Base-by-base conservation (phyloP, 1,140 invertebrate species). In the Platyscapa corneri region DNA sequence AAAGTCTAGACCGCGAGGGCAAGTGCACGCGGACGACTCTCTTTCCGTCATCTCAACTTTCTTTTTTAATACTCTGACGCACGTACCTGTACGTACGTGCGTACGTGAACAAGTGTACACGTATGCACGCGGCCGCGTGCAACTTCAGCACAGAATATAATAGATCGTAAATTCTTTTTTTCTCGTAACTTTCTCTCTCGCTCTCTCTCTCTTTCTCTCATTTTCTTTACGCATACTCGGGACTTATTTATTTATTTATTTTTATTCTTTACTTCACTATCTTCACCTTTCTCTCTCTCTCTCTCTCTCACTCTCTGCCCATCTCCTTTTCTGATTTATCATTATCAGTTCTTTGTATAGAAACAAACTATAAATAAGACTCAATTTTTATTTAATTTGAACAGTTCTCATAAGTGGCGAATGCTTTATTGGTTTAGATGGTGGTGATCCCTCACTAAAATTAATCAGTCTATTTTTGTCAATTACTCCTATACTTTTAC, bases 121-220 rank as follows among this genome's bases (percentile, higher is more conserved):
- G 27, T 78, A 20, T n/a, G 3, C 53, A n/a, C 34, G 37, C 70
- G 70, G n/a, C 75, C n/a, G 53, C 0, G 14, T 53, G 32, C 75
- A 34, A 14, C 76, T 23, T n/a, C n/a, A n/a, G n/a, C n/a, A n/a
- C 56, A 60, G 20, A 80, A 80, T 80, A 80, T 80, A 80, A 80
- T 80, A 32, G 56, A 80, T 80, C 78, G 60, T 80, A 80, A 80
- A 80, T 65, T n/a, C 78, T 65, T 80, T 65, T 65, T 79, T 77
- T 37, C 46, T 65, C 32, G 6, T 65, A 39, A 39, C 34, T 18
- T 42, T 27, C 30, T 53, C 30, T 77, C 46, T n/a, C 42, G n/a
- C 27, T 78, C 53, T 39, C 53, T 1, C 3, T 60, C 20, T 53
- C 16, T 56, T 32, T 32, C 27, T 78, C 53, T 39, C 53, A 6